Evolutionary conservation across 2,113 vertebrate genomes (phyloP), one percentile per base, ranked within the genome.

Genomic region (Lagopus leucura): DNA sequence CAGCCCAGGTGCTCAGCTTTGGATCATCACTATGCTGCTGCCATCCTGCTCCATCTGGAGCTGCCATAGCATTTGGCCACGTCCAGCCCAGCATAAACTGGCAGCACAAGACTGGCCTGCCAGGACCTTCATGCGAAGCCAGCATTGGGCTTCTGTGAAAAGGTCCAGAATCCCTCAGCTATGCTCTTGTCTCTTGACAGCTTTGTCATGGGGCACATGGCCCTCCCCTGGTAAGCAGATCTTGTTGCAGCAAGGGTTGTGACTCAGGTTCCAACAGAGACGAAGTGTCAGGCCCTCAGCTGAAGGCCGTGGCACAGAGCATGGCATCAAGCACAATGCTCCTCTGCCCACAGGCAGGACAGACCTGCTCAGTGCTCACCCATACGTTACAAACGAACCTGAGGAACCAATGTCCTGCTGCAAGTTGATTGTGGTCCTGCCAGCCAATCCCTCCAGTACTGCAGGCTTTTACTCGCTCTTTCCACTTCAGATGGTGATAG

Each of bases 401-500:
- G 25, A 34, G 25, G 52, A 42, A 38, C 38, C 38, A 38, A 38
- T 38, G 38, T 38, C 17, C 18, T 5, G 3, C 74, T 38, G 27
- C 43, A 40, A 10, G 8, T 10, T 32, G 27, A 12, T 13, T 17
- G 70, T 34, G 47, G 54, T 58, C 66, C 57, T 65, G 42, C 38
- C 58, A 1, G 1, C 38, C 47, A 32, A 27, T 43, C 32, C 32
- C 19, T 71, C 5, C 0, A 1, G 20, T 48, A 69, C 45, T 1
- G 2, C 18, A 55, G 69, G 55, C 8, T 21, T 43, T 38, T 30
- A 30, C 34, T 54, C 60, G 50, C 22, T 60, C 50, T 82, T 24
- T 10, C 57, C 28, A 1, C 20, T 47, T 99, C 97, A 99, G 95
- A 99, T 99, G 55, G 97, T 98, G 94, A 99, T 99, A 83, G 98